phyloP scores from a whole-genome alignment of 2,113 vertebrate genomes.

The Otocyon megalotis region DNA sequence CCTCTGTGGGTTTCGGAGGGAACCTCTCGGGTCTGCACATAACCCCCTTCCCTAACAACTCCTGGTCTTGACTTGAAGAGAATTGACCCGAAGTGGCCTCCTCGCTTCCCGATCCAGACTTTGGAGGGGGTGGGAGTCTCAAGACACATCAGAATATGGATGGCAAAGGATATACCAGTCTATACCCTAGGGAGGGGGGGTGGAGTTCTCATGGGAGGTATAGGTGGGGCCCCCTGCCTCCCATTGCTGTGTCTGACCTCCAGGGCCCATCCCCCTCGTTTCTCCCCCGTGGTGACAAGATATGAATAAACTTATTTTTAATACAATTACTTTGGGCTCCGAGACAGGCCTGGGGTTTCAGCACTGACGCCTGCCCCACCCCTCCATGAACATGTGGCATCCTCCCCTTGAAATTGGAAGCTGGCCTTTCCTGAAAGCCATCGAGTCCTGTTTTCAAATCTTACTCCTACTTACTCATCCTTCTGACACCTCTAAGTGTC shows the following conservation, averaged over 20 bases:
- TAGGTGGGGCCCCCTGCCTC: constrained; percentile 25
- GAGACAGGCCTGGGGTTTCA: constrained; percentile 52
- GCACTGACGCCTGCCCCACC: not conserved
- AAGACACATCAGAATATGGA: constrained; percentile 62
- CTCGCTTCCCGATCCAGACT: not conserved
- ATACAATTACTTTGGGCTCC: constrained; percentile 66
- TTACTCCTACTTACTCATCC: not conserved
- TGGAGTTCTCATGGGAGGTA: not conserved
- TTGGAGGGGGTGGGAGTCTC: constrained; percentile 13
- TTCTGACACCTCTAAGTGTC: not conserved
- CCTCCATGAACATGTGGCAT: not conserved
- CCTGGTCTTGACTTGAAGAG: constrained; percentile 78
- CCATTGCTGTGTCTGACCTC: constrained; percentile 24
- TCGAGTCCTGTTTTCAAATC: not conserved
- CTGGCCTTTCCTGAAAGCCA: not conserved
- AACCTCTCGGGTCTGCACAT: constrained; percentile 48
- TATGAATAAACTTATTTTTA: constrained; percentile 84
- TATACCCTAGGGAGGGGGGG: not conserved
- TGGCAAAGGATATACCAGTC: not conserved
- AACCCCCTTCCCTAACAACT: constrained; percentile 28
- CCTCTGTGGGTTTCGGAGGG: constrained; percentile 35
- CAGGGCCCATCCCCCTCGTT: not conserved
- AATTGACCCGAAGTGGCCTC: not conserved
- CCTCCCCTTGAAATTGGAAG: not conserved
- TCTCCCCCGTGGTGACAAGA: constrained; percentile 65